Percentiles rank a stretch among this genome's conserved stretches.
Conservation (phyloP, 2,797 vertebrate genomes). For the Manis pentadactyla region DNA sequence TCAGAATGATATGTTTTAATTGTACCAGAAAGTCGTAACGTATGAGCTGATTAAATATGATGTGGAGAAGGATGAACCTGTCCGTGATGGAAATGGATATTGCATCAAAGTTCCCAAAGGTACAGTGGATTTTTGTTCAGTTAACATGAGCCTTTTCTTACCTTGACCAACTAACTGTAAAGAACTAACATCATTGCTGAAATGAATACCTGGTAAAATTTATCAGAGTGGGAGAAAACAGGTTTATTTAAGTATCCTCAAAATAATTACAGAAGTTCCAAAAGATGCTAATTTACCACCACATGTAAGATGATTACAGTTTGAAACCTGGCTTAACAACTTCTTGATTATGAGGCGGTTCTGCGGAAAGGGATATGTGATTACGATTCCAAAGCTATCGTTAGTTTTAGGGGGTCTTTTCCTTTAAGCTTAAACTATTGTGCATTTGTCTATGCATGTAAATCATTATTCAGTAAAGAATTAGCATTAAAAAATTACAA, state of each 20-base stretch:
- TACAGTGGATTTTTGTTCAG: conserved; percentile 73
- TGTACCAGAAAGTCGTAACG: conserved; percentile 83
- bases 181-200: background rate
- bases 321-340: conserved; percentile 24
- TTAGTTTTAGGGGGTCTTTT: conserved; percentile 1
- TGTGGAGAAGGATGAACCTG: conserved; percentile 91
- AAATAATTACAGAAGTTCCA: conserved; percentile 36
- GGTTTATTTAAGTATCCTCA: background rate
- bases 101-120: conserved; percentile 91
- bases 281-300: background rate
- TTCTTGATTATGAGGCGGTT: conserved; percentile 26
- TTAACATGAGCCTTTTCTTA: background rate
- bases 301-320: background rate
- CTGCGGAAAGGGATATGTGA: background rate
- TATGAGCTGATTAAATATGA: conserved; percentile 93
- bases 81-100: conserved; percentile 90
- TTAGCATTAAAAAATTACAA: conserved; percentile 8
- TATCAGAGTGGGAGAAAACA: background rate
- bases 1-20: conserved; percentile 73
- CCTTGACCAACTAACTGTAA: conserved; percentile 17
- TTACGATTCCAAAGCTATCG: background rate
- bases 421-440: conserved; percentile 6
- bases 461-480: conserved; percentile 31
- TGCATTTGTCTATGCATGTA: background rate
- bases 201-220: background rate